Base-by-base conservation (phyloP, 2,888 invertebrate genomes). In the Megastigmus dorsalis region DNA sequence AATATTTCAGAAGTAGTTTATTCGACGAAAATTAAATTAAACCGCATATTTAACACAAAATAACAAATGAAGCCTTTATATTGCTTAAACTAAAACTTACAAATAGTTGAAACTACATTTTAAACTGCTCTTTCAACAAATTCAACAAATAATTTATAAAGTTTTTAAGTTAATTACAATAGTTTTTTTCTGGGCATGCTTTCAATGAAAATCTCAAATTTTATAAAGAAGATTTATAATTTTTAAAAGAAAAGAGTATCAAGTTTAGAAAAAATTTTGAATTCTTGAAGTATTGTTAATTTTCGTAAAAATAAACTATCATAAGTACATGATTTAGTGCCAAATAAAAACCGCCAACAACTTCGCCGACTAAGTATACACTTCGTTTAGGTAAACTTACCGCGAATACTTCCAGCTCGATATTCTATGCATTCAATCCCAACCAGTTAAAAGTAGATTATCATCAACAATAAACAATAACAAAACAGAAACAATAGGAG, bases 351-450 rank as follows among this genome's bases (percentile, higher is more conserved):
- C n/a, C n/a, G n/a, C n/a, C n/a, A n/a, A n/a, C n/a, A n/a, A n/a
- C n/a, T 2, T 1, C 26, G 30, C n/a, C 23, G 23, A 20, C n/a
- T n/a, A n/a, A n/a, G n/a, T n/a, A n/a, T n/a, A n/a, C n/a, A n/a
- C n/a, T n/a, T 50, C 28, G 15, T 30, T 57, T 26, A 9, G 18
- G 3, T 5, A 43, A 43, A 66, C 72, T 66, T 43, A 72, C 72
- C 63, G 15, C 36, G 13, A 59, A 59, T 15, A 9, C 0, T 54
- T 23, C 18, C 26, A n/a, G 28, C 20, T 26, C 2, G 48, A 26
- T 59, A 18, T 3, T 18, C 9, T 36, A 10, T 26, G 15, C 28
- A 33, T 26, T 15, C 43, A 43, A 48, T 60, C 1, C 18, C n/a
- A n/a, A 30, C 18, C 0, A 13, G 28, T 28, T n/a, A 30, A n/a